Conservation (phyloP, 2,797 vertebrate species). For the Sparus aurata region DNA sequence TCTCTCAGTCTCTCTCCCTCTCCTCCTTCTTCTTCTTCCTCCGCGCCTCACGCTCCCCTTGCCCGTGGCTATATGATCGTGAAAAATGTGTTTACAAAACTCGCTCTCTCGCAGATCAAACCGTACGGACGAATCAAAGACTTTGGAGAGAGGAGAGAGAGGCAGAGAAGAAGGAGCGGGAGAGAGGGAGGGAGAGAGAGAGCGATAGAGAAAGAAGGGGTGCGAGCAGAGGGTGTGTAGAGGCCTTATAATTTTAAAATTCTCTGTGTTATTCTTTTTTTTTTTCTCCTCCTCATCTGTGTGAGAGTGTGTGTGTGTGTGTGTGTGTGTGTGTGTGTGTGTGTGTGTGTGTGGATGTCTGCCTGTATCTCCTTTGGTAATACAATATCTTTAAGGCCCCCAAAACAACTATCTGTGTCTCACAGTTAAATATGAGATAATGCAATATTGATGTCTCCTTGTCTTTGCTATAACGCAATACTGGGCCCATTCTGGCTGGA, state of each 20-base stretch:
- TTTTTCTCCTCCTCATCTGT: slow-evolving; percentile 20
- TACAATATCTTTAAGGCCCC: slow-evolving; percentile 82
- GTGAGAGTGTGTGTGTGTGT: no score
- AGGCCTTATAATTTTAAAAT: slow-evolving; percentile 85
- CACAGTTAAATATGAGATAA: slow-evolving; percentile 83
- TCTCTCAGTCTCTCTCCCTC: slow-evolving; percentile 44
- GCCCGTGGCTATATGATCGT: slow-evolving; percentile 91
- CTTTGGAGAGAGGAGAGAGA: slow-evolving; percentile 82
- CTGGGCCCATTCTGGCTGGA: slow-evolving; percentile 76
- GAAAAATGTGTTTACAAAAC: slow-evolving; percentile 93
- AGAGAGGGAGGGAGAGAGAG: slow-evolving; percentile 68
- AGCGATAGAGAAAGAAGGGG: slow-evolving; percentile 55
- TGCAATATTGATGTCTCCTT: slow-evolving; percentile 83
- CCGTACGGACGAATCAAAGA: slow-evolving; percentile 89
- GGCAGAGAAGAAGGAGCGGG: slow-evolving; percentile 66
- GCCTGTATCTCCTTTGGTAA: slow-evolving; percentile 80
- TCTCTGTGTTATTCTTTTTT: slow-evolving; percentile 76
- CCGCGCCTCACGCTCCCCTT: slow-evolving; percentile 86
- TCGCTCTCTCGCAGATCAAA: slow-evolving; percentile 90
- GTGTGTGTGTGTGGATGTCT: slow-evolving; percentile 63
- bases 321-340: neutral
- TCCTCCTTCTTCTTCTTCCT: slow-evolving; percentile 73
- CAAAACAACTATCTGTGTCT: slow-evolving; percentile 83
- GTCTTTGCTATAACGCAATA: slow-evolving; percentile 81
- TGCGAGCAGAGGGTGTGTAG: slow-evolving; percentile 73